phyloP scores from a whole-genome alignment of 2,888 invertebrate genomes.

The Machimus atricapillus region DNA sequence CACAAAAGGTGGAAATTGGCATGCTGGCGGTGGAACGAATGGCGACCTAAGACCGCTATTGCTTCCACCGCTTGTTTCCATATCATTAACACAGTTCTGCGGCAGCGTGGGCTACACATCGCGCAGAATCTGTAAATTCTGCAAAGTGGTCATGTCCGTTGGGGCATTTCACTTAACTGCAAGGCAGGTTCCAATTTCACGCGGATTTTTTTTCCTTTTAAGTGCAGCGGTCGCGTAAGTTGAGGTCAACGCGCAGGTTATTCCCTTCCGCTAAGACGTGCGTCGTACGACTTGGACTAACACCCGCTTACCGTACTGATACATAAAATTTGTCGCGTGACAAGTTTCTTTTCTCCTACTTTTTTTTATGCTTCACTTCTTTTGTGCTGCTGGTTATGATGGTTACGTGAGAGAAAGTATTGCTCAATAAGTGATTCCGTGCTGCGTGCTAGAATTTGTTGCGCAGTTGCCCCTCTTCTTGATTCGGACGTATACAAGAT shows the following conservation, averaged over 20 bases:
- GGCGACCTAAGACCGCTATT: slow-evolving; percentile 25
- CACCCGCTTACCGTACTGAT: background rate
- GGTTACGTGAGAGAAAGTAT: slow-evolving; percentile 47
- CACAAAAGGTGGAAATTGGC: background rate
- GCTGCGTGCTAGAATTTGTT: background rate
- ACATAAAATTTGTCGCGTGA: slow-evolving; percentile 1
- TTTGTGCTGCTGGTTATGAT: slow-evolving; percentile 35
- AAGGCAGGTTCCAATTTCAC: background rate
- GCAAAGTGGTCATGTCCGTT: background rate
- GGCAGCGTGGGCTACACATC: background rate
- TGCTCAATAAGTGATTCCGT: slow-evolving; percentile 31
- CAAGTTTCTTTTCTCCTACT: background rate
- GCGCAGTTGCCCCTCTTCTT: background rate
- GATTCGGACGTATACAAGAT: background rate
- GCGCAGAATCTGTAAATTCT: background rate
- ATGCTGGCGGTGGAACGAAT: background rate
- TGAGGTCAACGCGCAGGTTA: slow-evolving; percentile 39
- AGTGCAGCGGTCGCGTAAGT: background rate
- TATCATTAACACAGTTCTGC: slow-evolving; percentile 41
- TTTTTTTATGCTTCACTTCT: background rate
- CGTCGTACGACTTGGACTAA: background rate
- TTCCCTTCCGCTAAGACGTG: background rate
- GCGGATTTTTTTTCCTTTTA: background rate
- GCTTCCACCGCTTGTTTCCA: slow-evolving; percentile 25
- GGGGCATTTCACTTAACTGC: slow-evolving; percentile 12